Evolutionary conservation across 2,888 invertebrate species (phyloP).

Genomic region (Sesia apiformis): DNA sequence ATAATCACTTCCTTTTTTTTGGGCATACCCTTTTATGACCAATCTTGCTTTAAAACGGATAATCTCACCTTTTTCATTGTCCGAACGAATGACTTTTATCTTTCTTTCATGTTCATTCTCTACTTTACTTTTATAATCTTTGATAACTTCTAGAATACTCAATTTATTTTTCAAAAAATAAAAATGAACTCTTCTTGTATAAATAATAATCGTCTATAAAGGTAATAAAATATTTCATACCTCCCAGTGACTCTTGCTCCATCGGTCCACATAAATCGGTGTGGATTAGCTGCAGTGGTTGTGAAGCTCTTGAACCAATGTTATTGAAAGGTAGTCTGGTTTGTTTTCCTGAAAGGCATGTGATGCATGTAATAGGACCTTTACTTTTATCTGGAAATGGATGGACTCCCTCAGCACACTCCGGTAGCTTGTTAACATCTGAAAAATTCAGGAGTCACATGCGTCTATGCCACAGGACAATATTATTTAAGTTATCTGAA

Average conservation of each 20-base stretch:
- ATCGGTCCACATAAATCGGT: slow-evolving; percentile 16
- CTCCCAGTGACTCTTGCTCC: slow-evolving; percentile 12
- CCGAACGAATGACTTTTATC: slow-evolving; percentile 10
- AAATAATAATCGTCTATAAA: slow-evolving; percentile 16
- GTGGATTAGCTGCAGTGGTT: slow-evolving; percentile 11
- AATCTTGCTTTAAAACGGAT: slow-evolving; percentile 12
- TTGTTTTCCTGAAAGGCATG: slow-evolving; percentile 14
- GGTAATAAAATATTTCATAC: slow-evolving; percentile 14
- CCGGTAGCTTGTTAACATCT: slow-evolving; percentile 12
- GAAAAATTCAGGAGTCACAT: slow-evolving; percentile 15
- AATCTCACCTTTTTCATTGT: slow-evolving; percentile 11
- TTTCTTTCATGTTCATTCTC: slow-evolving; percentile 9
- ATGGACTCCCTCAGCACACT: slow-evolving; percentile 11
- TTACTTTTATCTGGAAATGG: not conserved
- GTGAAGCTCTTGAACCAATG: slow-evolving; percentile 8
- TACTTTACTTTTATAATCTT: slow-evolving; percentile 10
- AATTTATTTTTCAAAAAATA: slow-evolving; percentile 12
- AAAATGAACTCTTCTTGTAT: slow-evolving; percentile 8
- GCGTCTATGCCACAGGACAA: slow-evolving; percentile 10
- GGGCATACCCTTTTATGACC: slow-evolving; percentile 13
- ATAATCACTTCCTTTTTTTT: slow-evolving; percentile 14
- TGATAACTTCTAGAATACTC: slow-evolving; percentile 5
- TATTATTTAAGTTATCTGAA: not conserved
- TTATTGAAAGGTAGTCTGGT: slow-evolving; percentile 11
- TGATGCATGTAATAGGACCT: slow-evolving; percentile 6